These are phyloP conservation scores for Drosophila busckii DNA, from an alignment of 1,140 invertebrate species.

Conservation along the genomic window DNA sequence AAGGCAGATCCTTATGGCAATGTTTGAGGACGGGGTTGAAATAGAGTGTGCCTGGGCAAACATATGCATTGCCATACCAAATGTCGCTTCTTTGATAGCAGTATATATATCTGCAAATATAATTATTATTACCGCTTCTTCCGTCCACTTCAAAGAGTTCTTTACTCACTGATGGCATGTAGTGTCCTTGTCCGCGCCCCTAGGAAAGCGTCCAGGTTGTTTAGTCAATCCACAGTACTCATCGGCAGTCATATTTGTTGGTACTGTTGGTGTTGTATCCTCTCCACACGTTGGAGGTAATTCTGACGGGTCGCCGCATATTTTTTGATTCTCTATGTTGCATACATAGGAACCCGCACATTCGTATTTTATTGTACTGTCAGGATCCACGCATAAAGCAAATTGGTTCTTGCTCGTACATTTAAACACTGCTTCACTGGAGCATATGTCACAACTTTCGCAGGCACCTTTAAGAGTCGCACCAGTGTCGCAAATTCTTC, in stretches of 20 bases:
- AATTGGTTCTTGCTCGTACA: conserved; percentile 5
- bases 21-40: conserved; percentile 31
- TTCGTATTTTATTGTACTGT: neutral
- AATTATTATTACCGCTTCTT: too few species aligned
- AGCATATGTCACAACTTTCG: too few species aligned
- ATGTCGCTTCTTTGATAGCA: conserved; percentile 7
- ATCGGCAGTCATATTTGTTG: too few species aligned
- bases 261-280: too few species aligned
- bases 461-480: too few species aligned
- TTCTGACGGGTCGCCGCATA: conserved; percentile 5
- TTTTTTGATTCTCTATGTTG: conserved; percentile 7
- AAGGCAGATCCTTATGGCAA: too few species aligned
- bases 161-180: conserved; percentile 33
- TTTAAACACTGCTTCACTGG: neutral
- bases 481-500: too few species aligned
- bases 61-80: conserved; percentile 31
- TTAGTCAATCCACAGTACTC: conserved; percentile 18
- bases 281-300: conserved; percentile 4
- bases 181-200: conserved; percentile 16
- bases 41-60: conserved; percentile 15
- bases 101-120: conserved; percentile 24
- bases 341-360: conserved; percentile 10
- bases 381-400: neutral
- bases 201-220: conserved; percentile 38
- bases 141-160: too few species aligned